Conservation (phyloP, 2,888 invertebrate genomes). For the Cephonodes hylas region DNA sequence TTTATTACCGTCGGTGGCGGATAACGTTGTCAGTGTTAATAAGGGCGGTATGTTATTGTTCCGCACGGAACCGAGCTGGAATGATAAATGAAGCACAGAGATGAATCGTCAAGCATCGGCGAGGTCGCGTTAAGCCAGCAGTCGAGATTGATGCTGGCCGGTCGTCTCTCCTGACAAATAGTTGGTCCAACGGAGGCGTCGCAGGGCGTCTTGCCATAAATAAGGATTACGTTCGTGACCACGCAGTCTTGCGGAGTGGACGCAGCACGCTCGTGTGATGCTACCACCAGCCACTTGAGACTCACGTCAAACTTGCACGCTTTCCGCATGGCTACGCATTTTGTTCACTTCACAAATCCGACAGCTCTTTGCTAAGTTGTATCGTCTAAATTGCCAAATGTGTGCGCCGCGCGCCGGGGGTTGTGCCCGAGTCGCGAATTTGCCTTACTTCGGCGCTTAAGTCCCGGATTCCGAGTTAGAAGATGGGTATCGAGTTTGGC, state of each 20-base stretch:
- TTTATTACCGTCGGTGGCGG: constrained; percentile 57
- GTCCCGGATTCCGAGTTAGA: constrained; percentile 73
- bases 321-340: constrained; percentile 52
- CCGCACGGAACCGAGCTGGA: constrained; percentile 20
- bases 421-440: constrained; percentile 60
- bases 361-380: constrained; percentile 38
- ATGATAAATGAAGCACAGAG: constrained; percentile 42
- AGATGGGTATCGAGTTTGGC: constrained; percentile 68
- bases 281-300: constrained; percentile 44
- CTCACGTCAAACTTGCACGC: constrained; percentile 56
- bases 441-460: constrained; percentile 74
- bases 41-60: constrained; percentile 36
- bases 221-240: constrained; percentile 77
- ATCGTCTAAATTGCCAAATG: constrained; percentile 45
- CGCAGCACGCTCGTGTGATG: constrained; percentile 55
- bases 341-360: constrained; percentile 38
- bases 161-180: constrained; percentile 69
- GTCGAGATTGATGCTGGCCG: constrained; percentile 70
- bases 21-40: constrained; percentile 55
- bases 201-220: constrained; percentile 78
- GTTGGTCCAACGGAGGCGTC: constrained; percentile 72
- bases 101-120: constrained; percentile 44
- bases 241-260: constrained; percentile 71
- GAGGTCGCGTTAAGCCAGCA: constrained; percentile 54
- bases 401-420: constrained; percentile 37